These are phyloP conservation scores for Serrognathus titanus DNA, from an alignment of 2,888 invertebrate genomes.

Conservation along the genomic window DNA sequence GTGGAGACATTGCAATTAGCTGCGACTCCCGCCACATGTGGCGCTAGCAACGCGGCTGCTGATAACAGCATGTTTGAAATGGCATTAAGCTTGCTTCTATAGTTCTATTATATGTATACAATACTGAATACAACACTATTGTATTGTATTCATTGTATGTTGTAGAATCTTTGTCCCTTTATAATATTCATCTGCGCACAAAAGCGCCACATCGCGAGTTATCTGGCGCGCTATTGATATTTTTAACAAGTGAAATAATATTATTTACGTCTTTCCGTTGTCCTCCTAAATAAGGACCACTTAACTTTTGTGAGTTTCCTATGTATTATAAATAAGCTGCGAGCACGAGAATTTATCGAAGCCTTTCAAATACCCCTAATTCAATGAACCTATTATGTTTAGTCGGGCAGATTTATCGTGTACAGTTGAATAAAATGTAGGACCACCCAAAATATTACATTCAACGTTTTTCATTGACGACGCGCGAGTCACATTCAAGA, in stretches of 20 bases:
- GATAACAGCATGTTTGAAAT: slow-evolving; percentile 49
- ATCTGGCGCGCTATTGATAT: slow-evolving; percentile 48
- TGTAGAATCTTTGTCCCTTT: slow-evolving; percentile 50
- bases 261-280: slow-evolving; percentile 32
- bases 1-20: slow-evolving; percentile 38
- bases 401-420: too few relatives aligned
- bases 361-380: too few relatives aligned
- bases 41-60: slow-evolving; percentile 36
- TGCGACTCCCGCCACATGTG: slow-evolving; percentile 33
- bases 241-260: slow-evolving; percentile 34
- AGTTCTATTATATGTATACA: slow-evolving; percentile 50
- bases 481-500: too few relatives aligned
- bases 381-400: too few relatives aligned
- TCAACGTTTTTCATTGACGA: too few relatives aligned
- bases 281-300: slow-evolving; percentile 27
- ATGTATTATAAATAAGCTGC: slow-evolving; percentile 11
- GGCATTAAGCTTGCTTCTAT: slow-evolving; percentile 51
- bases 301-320: slow-evolving; percentile 20
- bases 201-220: slow-evolving; percentile 48
- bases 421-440: too few relatives aligned
- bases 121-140: slow-evolving; percentile 50
- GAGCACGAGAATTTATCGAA: neutral
- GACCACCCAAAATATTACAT: too few relatives aligned
- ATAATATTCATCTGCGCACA: slow-evolving; percentile 50
- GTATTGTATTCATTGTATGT: slow-evolving; percentile 48